A percentile compares a stretch with the other conserved stretches of the same genome.
These are phyloP conservation scores for Globia sparganii DNA, from an alignment of 2,888 invertebrate species.

Conservation along the genomic window DNA sequence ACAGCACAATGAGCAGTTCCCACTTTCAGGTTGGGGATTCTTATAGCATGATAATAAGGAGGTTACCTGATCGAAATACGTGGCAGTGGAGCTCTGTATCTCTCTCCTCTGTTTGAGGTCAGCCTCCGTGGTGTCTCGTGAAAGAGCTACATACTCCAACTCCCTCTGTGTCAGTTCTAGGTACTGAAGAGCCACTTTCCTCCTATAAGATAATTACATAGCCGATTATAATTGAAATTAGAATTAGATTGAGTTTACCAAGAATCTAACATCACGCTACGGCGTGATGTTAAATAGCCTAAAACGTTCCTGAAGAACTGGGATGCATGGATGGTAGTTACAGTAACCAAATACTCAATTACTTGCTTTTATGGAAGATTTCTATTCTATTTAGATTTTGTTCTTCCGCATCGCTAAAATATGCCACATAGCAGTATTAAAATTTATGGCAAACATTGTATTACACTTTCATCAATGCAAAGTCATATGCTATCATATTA, in stretches of 20 bases:
- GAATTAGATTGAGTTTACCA: no score
- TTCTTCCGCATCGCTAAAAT: constrained; percentile 23
- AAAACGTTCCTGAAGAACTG: no score
- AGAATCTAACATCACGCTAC: no score
- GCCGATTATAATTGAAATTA: neutral
- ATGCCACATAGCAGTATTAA: neutral
- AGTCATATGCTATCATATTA: constrained; percentile 16
- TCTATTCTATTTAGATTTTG: neutral
- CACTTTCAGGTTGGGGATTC: neutral
- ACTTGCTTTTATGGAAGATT: neutral
- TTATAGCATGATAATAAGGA: neutral
- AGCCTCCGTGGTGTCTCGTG: constrained; percentile 98
- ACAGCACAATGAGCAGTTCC: neutral
- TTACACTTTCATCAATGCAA: constrained; percentile 14
- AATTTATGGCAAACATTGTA: constrained; percentile 13
- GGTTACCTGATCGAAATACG: constrained; percentile 97
- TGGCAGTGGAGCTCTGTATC: constrained; percentile 96
- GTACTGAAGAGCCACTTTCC: constrained; percentile 96
- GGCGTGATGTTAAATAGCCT: no score
- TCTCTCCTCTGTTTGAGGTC: constrained; percentile 99
- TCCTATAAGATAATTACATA: constrained; percentile 81
- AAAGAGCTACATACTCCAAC: constrained; percentile 97
- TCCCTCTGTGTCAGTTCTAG: constrained; percentile 97
- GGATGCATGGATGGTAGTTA: no score
- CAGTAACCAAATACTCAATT: no score